phyloP scores from a whole-genome alignment of 2,797 vertebrate species.

The Neopelma chrysocephalum region DNA sequence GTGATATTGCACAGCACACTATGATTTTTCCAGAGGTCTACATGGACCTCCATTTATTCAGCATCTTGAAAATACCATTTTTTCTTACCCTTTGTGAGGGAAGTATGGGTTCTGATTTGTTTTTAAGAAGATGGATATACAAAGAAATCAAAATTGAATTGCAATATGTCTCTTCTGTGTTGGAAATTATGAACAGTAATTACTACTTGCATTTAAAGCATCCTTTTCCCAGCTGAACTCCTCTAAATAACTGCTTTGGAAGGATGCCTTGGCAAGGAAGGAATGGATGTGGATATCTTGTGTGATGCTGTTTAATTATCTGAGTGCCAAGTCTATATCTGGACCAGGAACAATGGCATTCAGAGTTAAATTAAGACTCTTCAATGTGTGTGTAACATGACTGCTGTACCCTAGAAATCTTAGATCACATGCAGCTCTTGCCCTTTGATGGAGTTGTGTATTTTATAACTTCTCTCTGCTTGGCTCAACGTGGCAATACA shows the following conservation, averaged over 20 bases:
- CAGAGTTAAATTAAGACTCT: neutral
- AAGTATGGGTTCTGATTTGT: neutral
- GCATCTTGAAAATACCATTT: neutral
- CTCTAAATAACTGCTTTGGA: constrained; percentile 11
- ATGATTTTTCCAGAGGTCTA: neutral
- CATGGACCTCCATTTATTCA: neutral
- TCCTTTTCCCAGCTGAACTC: neutral
- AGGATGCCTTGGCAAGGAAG: neutral
- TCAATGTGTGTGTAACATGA: neutral
- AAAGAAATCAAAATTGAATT: neutral
- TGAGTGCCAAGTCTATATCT: neutral
- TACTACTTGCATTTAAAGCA: neutral
- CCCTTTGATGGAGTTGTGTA: neutral
- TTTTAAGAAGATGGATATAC: neutral
- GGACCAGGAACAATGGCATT: neutral
- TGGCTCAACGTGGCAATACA: neutral
- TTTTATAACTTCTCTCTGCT: neutral
- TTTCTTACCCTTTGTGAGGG: neutral
- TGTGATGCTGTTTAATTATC: constrained; percentile 11
- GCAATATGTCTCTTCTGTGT: neutral
- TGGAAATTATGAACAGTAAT: neutral
- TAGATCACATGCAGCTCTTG: neutral
- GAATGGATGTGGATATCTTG: neutral
- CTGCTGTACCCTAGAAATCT: neutral
- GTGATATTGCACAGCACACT: neutral